phyloP scores from a whole-genome alignment of 2,113 vertebrate genomes.

The Daboia siamensis region DNA sequence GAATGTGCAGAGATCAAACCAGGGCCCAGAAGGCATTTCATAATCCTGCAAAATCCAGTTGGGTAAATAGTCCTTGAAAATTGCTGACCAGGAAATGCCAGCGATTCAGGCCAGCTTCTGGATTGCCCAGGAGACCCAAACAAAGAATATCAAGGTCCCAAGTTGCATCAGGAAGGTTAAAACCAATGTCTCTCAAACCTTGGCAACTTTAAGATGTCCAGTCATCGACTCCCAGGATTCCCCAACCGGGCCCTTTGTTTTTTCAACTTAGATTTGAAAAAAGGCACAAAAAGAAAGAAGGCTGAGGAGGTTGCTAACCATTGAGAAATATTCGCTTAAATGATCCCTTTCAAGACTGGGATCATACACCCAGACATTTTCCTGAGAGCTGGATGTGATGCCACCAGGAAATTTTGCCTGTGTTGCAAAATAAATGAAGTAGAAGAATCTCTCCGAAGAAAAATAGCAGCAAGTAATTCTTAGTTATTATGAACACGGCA shows the following conservation, averaged over 20 bases:
- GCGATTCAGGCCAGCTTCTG: not conserved
- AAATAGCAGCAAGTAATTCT: not conserved
- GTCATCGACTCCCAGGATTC: not conserved
- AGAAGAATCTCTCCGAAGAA: not conserved
- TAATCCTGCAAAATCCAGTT: slow-evolving; percentile 20
- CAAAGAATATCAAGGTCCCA: not conserved
- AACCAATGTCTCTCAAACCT: not conserved
- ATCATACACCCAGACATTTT: no score
- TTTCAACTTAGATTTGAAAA: not conserved
- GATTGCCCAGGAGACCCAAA: not conserved
- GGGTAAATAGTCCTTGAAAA: slow-evolving; percentile 14
- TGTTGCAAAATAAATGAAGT: not conserved
- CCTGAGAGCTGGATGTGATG: not conserved
- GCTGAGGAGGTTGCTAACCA: not conserved
- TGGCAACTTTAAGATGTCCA: not conserved
- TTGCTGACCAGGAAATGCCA: not conserved
- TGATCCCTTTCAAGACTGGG: not conserved
- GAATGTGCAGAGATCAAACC: not conserved
- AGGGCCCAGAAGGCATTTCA: not conserved
- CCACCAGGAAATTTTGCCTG: not conserved
- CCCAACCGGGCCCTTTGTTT: not conserved
- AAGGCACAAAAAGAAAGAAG: not conserved
- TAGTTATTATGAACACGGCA: not conserved
- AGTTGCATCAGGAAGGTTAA: not conserved
- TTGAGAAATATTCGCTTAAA: not conserved